Percentiles rank a stretch among this genome's conserved stretches.
Conservation (phyloP, 2,113 vertebrate species). For the Petrocephalus microphthalmus region DNA sequence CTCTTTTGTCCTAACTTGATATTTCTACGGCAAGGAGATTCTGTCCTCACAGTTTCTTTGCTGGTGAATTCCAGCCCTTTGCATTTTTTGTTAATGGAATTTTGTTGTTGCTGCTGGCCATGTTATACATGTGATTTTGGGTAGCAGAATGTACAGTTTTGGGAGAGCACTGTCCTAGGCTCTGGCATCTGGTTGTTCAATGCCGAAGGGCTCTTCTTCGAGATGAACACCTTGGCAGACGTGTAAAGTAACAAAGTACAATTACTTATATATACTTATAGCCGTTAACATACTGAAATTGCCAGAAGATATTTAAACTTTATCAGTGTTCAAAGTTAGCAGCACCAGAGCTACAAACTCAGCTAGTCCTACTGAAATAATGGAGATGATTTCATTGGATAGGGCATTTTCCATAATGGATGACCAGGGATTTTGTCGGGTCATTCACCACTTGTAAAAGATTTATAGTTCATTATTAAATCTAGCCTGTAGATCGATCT, state of each 20-base stretch:
- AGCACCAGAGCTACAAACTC: not conserved
- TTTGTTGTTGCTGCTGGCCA: not conserved
- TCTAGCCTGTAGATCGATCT: not conserved
- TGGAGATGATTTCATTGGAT: not conserved
- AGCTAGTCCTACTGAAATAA: not conserved
- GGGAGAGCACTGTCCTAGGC: not conserved
- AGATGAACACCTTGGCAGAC: not conserved
- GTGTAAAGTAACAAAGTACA: not conserved
- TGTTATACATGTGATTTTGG: not conserved
- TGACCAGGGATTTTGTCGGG: not conserved
- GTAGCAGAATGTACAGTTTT: not conserved
- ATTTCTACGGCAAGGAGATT: not conserved
- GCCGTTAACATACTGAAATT: not conserved
- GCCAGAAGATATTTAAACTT: not conserved
- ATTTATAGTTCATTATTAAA: not conserved
- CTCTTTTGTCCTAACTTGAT: not conserved
- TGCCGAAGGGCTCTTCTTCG: too few relatives aligned
- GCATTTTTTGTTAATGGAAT: not conserved
- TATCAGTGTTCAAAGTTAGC: not conserved
- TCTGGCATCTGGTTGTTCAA: not conserved
- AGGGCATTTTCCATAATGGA: not conserved
- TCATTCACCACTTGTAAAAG: not conserved
- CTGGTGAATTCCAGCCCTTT: not conserved
- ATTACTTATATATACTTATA: not conserved
- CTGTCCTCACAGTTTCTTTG: not conserved